phyloP scores from a whole-genome alignment of 2,113 vertebrate genomes.

The Alethe castanea region DNA sequence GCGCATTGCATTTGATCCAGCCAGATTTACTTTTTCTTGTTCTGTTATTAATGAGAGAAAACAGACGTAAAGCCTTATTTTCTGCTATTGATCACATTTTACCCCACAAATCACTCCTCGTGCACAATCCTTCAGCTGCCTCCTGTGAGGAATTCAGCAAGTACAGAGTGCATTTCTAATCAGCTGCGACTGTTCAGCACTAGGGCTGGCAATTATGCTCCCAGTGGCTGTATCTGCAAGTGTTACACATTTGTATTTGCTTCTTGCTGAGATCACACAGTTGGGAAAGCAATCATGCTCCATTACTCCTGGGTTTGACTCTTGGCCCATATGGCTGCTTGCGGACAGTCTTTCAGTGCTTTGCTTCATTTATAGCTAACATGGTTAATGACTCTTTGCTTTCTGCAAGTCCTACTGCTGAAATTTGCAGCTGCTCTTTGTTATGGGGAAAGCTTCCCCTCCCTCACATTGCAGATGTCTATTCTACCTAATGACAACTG shows the following conservation, averaged over 20 bases:
- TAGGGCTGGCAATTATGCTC: constrained; percentile 32
- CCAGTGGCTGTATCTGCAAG: neutral
- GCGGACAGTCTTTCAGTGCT: neutral
- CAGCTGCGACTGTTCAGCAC: neutral
- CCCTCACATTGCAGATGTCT: neutral
- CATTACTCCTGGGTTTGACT: constrained; percentile 45
- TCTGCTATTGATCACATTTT: constrained; percentile 32
- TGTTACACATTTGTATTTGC: constrained; percentile 30
- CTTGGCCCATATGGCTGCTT: constrained; percentile 37
- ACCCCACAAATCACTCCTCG: constrained; percentile 10
- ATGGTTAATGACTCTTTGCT: neutral
- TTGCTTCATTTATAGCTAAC: constrained; percentile 28
- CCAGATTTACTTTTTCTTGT: neutral
- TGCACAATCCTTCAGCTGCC: neutral
- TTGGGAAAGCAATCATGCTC: constrained; percentile 16
- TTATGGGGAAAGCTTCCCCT: neutral
- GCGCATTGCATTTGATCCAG: neutral
- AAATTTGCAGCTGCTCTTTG: constrained; percentile 40
- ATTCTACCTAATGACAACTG: neutral
- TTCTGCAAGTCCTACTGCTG: neutral
- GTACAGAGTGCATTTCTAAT: constrained; percentile 43
- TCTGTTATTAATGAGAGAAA: constrained; percentile 25
- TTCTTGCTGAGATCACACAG: constrained; percentile 34
- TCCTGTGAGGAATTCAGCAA: constrained; percentile 14
- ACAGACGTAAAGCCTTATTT: constrained; percentile 2